Conservation (phyloP, 2,797 vertebrate genomes). For the Lithobates pipiens region DNA sequence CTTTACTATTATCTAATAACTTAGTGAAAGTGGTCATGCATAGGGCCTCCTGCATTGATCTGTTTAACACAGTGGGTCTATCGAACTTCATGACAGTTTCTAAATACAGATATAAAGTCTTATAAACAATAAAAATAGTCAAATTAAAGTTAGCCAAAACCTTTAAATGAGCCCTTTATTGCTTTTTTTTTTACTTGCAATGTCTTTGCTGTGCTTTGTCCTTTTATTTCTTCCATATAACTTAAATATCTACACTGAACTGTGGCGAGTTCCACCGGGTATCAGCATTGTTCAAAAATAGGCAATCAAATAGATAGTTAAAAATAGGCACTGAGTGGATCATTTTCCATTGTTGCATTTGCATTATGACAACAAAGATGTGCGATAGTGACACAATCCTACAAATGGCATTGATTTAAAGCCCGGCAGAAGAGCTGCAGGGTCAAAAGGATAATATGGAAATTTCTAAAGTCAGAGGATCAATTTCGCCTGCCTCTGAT, state of each 20-base stretch:
- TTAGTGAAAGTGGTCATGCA: too few species aligned
- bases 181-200: not conserved
- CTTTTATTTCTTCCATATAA: conserved; percentile 19
- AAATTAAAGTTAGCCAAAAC: too few species aligned
- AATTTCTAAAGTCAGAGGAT: not conserved
- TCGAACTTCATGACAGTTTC: too few species aligned
- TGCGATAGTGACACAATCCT: not conserved
- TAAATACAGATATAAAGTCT: too few species aligned
- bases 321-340: not conserved
- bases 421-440: not conserved
- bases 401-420: not conserved
- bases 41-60: too few species aligned
- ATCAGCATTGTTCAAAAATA: not conserved
- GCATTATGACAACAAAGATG: conserved; percentile 2
- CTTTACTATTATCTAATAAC: too few species aligned
- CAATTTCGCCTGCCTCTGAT: not conserved
- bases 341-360: conserved; percentile 4
- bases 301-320: conserved; percentile 15
- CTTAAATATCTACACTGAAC: not conserved
- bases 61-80: too few species aligned
- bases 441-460: not conserved
- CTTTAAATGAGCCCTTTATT: not conserved
- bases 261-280: not conserved
- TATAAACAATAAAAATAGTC: too few species aligned
- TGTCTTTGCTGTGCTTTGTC: not conserved